Evolutionary conservation across 2,888 invertebrate genomes (phyloP).

Genomic region (Xestia xanthographa): DNA sequence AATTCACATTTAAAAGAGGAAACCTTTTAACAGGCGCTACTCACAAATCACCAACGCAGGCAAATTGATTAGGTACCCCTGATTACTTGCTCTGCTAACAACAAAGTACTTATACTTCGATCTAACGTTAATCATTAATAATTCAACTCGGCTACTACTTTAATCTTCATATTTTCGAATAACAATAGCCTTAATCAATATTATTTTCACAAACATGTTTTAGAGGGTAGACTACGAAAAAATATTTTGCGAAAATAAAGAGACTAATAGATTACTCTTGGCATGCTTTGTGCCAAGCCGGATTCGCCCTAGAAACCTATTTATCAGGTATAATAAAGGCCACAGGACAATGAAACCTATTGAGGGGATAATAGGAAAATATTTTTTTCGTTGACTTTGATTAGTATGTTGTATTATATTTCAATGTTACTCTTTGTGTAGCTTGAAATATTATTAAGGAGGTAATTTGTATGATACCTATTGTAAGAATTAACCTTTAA

Average conservation of each 20-base stretch:
- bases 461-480: neutral
- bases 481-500: neutral
- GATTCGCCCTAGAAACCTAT: constrained; percentile 62
- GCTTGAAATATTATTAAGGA: constrained; percentile 11
- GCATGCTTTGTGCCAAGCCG: constrained; percentile 64
- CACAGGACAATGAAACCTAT: constrained; percentile 52
- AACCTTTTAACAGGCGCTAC: constrained; percentile 15
- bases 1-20: constrained; percentile 9
- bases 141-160: constrained; percentile 60
- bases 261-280: constrained; percentile 74
- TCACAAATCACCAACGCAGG: neutral
- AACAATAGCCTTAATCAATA: constrained; percentile 76
- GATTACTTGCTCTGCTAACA: constrained; percentile 8
- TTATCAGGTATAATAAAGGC: constrained; percentile 56
- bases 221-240: constrained; percentile 69
- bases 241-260: constrained; percentile 68
- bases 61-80: constrained; percentile 17
- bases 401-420: constrained; percentile 34
- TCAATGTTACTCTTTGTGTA: constrained; percentile 27
- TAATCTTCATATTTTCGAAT: constrained; percentile 67
- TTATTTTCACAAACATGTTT: constrained; percentile 83
- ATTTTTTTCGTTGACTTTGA: constrained; percentile 48
- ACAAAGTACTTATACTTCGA: constrained; percentile 27
- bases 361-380: constrained; percentile 40
- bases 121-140: constrained; percentile 53